Conservation (phyloP, 1,140 invertebrate species). For the Augochlora pura region DNA sequence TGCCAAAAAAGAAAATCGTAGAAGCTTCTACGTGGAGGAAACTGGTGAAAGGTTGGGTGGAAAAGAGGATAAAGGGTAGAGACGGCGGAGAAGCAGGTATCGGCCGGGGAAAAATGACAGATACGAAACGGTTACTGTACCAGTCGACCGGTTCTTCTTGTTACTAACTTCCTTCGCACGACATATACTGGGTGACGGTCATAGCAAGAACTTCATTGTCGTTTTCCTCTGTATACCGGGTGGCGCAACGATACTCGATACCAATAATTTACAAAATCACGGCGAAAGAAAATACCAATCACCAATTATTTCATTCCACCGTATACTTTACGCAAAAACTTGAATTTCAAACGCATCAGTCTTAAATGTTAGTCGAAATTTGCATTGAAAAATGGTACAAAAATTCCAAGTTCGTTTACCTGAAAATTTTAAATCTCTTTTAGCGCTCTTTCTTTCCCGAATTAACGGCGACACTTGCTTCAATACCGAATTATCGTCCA, state of each 20-base stretch:
- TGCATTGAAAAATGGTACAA: too few relatives aligned
- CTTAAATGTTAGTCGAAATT: too few relatives aligned
- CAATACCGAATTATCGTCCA: too few relatives aligned
- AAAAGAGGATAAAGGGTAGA: constrained; percentile 26
- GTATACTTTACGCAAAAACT: too few relatives aligned
- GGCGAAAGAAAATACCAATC: not conserved
- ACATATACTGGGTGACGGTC: constrained; percentile 58
- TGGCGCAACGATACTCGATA: not conserved
- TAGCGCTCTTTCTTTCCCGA: too few relatives aligned
- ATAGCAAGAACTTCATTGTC: constrained; percentile 21
- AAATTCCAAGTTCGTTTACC: too few relatives aligned
- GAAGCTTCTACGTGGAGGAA: not conserved
- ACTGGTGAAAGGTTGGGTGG: constrained; percentile 10
- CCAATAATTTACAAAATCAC: not conserved
- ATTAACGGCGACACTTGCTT: too few relatives aligned
- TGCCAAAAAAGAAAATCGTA: not conserved
- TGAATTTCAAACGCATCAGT: not conserved
- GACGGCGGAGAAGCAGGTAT: constrained; percentile 40
- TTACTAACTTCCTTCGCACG: constrained; percentile 54
- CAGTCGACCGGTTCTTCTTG: constrained; percentile 63
- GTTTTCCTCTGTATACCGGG: not conserved
- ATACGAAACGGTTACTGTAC: constrained; percentile 60
- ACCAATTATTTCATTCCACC: not conserved
- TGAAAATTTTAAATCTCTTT: too few relatives aligned
- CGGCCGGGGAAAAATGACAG: constrained; percentile 58